phyloP scores from a whole-genome alignment of 2,113 vertebrate genomes.

The Sinocyclocheilus maitianheensis region DNA sequence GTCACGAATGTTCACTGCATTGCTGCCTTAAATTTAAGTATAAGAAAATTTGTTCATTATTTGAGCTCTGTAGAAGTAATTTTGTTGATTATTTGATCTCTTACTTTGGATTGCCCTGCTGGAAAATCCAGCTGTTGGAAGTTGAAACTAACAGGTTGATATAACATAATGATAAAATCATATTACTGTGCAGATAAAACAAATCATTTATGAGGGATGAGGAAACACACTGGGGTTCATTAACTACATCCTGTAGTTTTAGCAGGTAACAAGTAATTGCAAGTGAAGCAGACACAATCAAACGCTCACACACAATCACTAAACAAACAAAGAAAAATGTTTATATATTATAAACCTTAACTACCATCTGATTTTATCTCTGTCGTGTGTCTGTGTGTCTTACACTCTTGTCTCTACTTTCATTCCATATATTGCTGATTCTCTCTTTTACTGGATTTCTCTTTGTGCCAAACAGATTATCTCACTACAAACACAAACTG shows the following conservation, averaged over 20 bases:
- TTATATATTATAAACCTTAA: not conserved
- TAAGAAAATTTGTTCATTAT: not conserved
- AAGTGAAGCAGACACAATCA: not conserved
- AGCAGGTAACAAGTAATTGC: conserved; percentile 13
- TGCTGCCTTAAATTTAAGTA: not conserved
- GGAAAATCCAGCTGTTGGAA: not conserved
- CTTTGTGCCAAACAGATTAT: not conserved
- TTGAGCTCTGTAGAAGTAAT: not conserved
- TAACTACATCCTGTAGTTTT: conserved; percentile 47
- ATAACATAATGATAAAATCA: not conserved
- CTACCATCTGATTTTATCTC: not conserved
- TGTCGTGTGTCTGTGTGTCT: not conserved
- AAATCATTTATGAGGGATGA: conserved; percentile 23
- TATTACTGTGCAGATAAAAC: conserved; percentile 11
- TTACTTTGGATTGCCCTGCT: not conserved
- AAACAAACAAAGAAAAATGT: not conserved
- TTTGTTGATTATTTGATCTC: not conserved
- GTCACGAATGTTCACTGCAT: not conserved
- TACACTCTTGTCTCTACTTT: not conserved
- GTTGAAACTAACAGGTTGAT: not conserved
- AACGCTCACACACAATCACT: not conserved
- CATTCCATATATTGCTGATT: not conserved
- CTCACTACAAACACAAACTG: not conserved
- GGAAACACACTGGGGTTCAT: conserved; percentile 32
- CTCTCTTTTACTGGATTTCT: not conserved